phyloP scores from a whole-genome alignment of 2,888 invertebrate species.

The Drosophila siamana region DNA sequence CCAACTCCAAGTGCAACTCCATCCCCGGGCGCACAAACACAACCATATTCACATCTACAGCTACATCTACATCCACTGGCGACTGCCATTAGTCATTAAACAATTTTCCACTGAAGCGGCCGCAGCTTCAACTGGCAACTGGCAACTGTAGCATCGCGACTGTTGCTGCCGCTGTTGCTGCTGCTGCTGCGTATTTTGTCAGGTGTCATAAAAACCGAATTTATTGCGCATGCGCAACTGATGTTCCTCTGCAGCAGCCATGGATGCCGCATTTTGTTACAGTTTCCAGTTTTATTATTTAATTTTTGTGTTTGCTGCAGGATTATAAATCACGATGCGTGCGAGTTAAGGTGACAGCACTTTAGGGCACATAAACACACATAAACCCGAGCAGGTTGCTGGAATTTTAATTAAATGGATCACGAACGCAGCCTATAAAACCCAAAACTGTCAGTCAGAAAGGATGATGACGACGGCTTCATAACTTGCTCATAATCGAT shows the following conservation, averaged over 20 bases:
- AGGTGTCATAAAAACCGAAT: conserved; percentile 84
- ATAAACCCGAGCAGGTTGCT: conserved; percentile 65
- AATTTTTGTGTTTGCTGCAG: conserved; percentile 58
- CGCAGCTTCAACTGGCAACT: conserved; percentile 51
- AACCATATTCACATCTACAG: conserved; percentile 5
- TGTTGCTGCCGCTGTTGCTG: conserved; percentile 24
- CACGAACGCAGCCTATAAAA: conserved; percentile 40
- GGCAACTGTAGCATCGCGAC: conserved; percentile 41
- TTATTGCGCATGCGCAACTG: conserved; percentile 83
- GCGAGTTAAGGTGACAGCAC: conserved; percentile 79
- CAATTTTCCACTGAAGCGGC: conserved; percentile 75
- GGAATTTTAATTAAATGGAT: conserved; percentile 76
- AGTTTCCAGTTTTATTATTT: conserved; percentile 70
- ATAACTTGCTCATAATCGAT: conserved; percentile 21
- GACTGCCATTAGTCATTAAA: conserved; percentile 78
- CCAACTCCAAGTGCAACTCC: conserved; percentile 4
- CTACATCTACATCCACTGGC: conserved; percentile 16
- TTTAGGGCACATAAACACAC: conserved; percentile 75
- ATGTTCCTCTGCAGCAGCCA: conserved; percentile 32
- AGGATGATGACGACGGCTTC: conserved; percentile 2
- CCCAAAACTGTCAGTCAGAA: conserved; percentile 27
- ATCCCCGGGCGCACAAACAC: background rate
- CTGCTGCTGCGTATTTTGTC: conserved; percentile 82
- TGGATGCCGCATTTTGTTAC: conserved; percentile 32
- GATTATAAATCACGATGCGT: conserved; percentile 79